Evolutionary conservation across 2,888 invertebrate species (phyloP).

Genomic region (Heteropelma amictum): DNA sequence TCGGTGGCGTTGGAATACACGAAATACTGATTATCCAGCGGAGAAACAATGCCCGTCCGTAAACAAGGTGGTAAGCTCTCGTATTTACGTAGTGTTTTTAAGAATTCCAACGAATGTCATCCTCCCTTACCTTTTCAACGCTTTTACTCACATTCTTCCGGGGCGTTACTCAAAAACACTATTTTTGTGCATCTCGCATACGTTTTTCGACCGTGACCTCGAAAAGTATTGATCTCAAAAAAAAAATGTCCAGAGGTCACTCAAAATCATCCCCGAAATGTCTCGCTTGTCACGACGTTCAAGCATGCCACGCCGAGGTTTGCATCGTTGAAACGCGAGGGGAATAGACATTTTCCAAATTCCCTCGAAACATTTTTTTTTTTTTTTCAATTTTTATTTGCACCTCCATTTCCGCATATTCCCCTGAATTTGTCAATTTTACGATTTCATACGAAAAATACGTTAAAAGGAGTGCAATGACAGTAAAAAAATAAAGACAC

Average conservation of each 20-base stretch:
- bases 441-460: neutral
- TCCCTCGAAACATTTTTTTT: neutral
- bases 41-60: constrained; percentile 84
- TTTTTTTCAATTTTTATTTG: too few relatives aligned
- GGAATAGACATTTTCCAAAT: neutral
- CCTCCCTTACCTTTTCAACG: constrained; percentile 14
- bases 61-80: constrained; percentile 84
- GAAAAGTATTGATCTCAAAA: neutral
- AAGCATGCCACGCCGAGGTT: too few relatives aligned
- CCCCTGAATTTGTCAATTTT: too few relatives aligned
- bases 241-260: neutral
- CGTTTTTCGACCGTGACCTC: neutral
- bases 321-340: too few relatives aligned
- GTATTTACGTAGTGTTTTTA: constrained; percentile 39
- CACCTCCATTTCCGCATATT: too few relatives aligned
- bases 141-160: constrained; percentile 5
- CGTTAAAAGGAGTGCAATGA: too few relatives aligned
- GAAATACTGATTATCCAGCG: constrained; percentile 38
- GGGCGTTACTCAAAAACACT: neutral
- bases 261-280: neutral
- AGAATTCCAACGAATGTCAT: constrained; percentile 29
- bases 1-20: constrained; percentile 30
- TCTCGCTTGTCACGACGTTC: neutral
- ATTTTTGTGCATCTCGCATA: neutral
- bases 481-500: too few relatives aligned